Conservation (phyloP, 2,888 invertebrate species). For the Acanthopleura granulata region DNA sequence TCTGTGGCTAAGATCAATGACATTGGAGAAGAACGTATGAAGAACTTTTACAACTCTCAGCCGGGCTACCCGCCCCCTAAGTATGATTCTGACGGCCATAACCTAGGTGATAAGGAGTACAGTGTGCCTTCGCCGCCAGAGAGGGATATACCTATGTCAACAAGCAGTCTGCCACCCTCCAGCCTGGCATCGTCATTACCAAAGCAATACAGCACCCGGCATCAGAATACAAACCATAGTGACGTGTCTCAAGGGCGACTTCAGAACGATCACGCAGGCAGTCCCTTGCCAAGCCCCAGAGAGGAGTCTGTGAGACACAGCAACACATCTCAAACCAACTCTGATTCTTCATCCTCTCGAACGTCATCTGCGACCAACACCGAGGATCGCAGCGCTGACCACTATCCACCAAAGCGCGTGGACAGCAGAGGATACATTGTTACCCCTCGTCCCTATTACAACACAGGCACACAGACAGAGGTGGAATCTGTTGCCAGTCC, state of each 20-base stretch:
- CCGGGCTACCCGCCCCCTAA: slow-evolving; percentile 65
- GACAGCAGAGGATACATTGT: slow-evolving; percentile 39
- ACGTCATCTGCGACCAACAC: not conserved
- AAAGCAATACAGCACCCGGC: not conserved
- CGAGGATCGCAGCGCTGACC: no score
- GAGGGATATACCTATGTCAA: slow-evolving; percentile 70
- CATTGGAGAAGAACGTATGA: slow-evolving; percentile 7
- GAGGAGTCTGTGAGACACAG: not conserved
- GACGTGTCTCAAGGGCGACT: not conserved
- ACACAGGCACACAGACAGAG: slow-evolving; percentile 64
- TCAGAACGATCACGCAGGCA: not conserved
- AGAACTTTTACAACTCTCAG: slow-evolving; percentile 42
- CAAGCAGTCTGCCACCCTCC: not conserved
- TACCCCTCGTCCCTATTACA: slow-evolving; percentile 58
- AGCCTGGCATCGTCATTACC: not conserved
- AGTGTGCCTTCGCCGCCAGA: slow-evolving; percentile 81
- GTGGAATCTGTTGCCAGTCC: slow-evolving; percentile 27
- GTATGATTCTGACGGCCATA: slow-evolving; percentile 77
- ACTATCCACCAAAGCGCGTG: not conserved
- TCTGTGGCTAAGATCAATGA: not conserved
- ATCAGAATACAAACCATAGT: not conserved
- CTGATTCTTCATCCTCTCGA: not conserved
- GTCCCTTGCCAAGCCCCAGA: not conserved
- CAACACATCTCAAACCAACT: not conserved
- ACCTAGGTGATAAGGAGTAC: slow-evolving; percentile 76